These are phyloP conservation scores for Calephelis nemesis DNA, from an alignment of 1,140 invertebrate species.

Conservation along the genomic window DNA sequence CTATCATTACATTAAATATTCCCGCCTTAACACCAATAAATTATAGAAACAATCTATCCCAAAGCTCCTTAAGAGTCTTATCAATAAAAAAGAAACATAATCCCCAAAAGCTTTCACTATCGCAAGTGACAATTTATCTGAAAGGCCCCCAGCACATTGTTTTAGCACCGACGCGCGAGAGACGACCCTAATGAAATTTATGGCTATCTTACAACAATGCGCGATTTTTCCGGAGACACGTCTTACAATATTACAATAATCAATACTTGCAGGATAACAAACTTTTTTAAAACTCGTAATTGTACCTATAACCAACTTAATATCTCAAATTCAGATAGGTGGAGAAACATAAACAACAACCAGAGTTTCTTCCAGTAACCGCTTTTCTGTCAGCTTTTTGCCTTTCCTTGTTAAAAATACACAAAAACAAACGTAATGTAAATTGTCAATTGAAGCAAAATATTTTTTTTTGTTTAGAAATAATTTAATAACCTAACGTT, in stretches of 20 bases:
- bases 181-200: constrained; percentile 63
- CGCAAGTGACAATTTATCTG: constrained; percentile 51
- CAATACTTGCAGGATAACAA: neutral
- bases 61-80: constrained; percentile 10
- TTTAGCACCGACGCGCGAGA: constrained; percentile 35
- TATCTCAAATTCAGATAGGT: too few relatives aligned
- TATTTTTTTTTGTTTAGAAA: too few relatives aligned
- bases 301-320: too few relatives aligned
- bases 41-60: constrained; percentile 17
- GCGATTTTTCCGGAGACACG: constrained; percentile 23
- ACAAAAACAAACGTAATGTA: too few relatives aligned
- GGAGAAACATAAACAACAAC: too few relatives aligned
- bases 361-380: too few relatives aligned
- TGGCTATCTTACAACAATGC: constrained; percentile 26
- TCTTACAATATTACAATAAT: constrained; percentile 27
- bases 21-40: constrained; percentile 13
- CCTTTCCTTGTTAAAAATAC: too few relatives aligned
- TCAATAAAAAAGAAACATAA: constrained; percentile 13
- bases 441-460: too few relatives aligned
- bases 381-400: too few relatives aligned
- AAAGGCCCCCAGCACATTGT: constrained; percentile 45
- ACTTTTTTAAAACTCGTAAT: too few relatives aligned
- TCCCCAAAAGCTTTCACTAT: constrained; percentile 19
- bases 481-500: too few relatives aligned
- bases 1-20: constrained; percentile 11